Percentiles rank a stretch among this genome's conserved stretches.
Conservation (phyloP, 2,113 vertebrate genomes). For the Gallinago jamesoni region DNA sequence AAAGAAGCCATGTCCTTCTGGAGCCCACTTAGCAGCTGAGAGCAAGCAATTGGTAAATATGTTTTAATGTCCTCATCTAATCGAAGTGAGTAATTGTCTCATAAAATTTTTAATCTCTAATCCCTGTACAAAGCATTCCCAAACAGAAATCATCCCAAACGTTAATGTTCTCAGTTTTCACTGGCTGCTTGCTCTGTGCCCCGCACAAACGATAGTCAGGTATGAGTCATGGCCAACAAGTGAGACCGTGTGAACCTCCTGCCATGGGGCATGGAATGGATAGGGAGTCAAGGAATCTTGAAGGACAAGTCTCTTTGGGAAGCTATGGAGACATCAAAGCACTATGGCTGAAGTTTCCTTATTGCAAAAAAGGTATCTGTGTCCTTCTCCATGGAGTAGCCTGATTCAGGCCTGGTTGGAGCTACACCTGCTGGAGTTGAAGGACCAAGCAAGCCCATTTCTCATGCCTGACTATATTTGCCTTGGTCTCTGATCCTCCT, state of each 20-base stretch:
- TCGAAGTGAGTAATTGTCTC: not conserved
- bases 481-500: not conserved
- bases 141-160: not conserved
- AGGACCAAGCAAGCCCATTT: not conserved
- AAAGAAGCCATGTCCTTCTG: not conserved
- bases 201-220: not conserved
- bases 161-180: not conserved
- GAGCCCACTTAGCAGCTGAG: not conserved
- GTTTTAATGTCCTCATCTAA: not conserved
- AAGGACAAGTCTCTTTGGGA: not conserved
- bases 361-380: not conserved
- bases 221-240: not conserved
- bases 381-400: not conserved
- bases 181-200: not conserved
- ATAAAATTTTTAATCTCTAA: not conserved
- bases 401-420: not conserved
- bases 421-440: not conserved
- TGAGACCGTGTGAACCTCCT: not conserved
- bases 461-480: not conserved
- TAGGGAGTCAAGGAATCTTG: not conserved
- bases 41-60: not conserved
- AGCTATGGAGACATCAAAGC: not conserved
- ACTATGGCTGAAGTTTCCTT: not conserved
- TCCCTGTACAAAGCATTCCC: not conserved
- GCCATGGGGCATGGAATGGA: not conserved